A percentile compares a stretch with the other conserved stretches of the same genome.
phyloP scores from a whole-genome alignment of 2,888 invertebrate genomes.

The Torymus tubicola region DNA sequence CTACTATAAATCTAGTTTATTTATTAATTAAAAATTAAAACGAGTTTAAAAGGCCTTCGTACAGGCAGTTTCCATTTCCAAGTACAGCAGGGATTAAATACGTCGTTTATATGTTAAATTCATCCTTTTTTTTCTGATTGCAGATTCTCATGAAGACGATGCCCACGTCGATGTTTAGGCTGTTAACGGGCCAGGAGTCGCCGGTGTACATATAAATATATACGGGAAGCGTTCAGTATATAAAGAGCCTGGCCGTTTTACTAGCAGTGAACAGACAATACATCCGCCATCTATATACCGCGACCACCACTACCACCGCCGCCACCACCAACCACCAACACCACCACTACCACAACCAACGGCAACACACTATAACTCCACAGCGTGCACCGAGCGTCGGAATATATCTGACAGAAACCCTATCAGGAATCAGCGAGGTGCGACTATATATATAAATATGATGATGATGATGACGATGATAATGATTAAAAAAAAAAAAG shows the following conservation, averaged over 20 bases:
- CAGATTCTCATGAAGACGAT: slow-evolving; percentile 99
- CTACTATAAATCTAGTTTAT: no score
- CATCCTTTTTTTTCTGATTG: slow-evolving; percentile 68
- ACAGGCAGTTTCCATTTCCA: no score
- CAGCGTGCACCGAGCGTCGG: no score
- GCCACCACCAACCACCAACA: slow-evolving; percentile 6
- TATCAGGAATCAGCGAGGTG: background rate
- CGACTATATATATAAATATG: background rate
- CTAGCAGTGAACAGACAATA: slow-evolving; percentile 76
- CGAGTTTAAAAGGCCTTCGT: no score
- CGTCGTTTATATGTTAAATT: background rate
- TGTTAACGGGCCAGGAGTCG: slow-evolving; percentile 99
- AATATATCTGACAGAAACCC: no score
- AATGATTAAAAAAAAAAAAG: no score
- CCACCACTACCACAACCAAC: slow-evolving; percentile 4
- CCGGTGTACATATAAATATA: slow-evolving; percentile 95
- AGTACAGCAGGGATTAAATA: no score
- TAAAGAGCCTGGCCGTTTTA: slow-evolving; percentile 35
- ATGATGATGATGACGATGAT: no score
- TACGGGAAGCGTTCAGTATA: slow-evolving; percentile 21
- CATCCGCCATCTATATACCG: slow-evolving; percentile 63
- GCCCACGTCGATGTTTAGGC: slow-evolving; percentile 99
- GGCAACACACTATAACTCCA: background rate
- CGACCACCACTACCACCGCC: slow-evolving; percentile 8
- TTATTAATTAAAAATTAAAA: no score